These are phyloP conservation scores for Tachina fera DNA, from an alignment of 2,888 invertebrate genomes.

Conservation along the genomic window DNA sequence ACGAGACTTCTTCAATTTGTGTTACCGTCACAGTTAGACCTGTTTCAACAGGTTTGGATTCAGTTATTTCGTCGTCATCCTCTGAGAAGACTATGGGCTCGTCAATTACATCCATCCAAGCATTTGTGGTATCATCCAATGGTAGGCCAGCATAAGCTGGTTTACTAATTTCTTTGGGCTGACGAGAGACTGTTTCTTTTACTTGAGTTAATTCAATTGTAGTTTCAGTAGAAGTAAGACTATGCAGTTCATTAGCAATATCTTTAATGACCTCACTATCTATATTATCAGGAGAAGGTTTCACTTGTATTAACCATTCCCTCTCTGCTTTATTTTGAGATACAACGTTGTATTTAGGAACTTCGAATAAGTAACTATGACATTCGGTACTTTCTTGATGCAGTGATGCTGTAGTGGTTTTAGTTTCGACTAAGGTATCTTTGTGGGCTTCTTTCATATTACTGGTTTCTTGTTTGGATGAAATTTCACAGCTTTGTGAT, in stretches of 20 bases:
- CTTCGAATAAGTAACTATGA: background rate
- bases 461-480: background rate
- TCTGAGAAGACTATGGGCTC: slow-evolving; percentile 81
- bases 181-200: no score
- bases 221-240: background rate
- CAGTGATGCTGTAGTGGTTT: background rate
- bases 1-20: background rate
- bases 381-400: background rate
- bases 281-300: background rate
- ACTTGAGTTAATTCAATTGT: background rate
- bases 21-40: background rate
- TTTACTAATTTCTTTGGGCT: slow-evolving; percentile 17
- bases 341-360: slow-evolving; percentile 1
- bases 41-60: background rate
- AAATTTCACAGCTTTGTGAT: slow-evolving; percentile 70
- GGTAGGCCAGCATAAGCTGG: slow-evolving; percentile 74
- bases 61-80: slow-evolving; percentile 74
- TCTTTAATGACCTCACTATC: background rate
- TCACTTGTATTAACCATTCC: background rate
- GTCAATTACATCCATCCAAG: slow-evolving; percentile 80
- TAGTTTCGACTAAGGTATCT: background rate
- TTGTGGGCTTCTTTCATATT: background rate
- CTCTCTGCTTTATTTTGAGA: slow-evolving; percentile 1
- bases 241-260: background rate
- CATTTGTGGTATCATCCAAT: slow-evolving; percentile 70